These are phyloP conservation scores for rabbit (Oryctolagus cuniculus) DNA, from an alignment of 2,113 vertebrate genomes.

Conservation along the genomic window mOryCun1.1 NC_091436.1:155892501-155893000, in stretches of 20 bases:
- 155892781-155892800: slow-evolving; percentile 24
- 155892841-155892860: slow-evolving; percentile 4
- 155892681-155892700: background rate
- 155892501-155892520: background rate
- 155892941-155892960: slow-evolving; percentile 6
- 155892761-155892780: slow-evolving; percentile 33
- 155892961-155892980: slow-evolving; percentile 45
- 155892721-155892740: background rate
- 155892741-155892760: slow-evolving; percentile 24
- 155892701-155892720: background rate
- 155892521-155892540: slow-evolving; percentile 8
- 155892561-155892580: slow-evolving; percentile 7
- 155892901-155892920: slow-evolving; percentile 18
- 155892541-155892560: background rate
- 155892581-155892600: background rate
- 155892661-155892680: background rate
- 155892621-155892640: background rate
- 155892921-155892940: background rate
- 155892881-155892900: slow-evolving; percentile 34
- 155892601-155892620: background rate
- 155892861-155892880: slow-evolving; percentile 33
- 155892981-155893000: slow-evolving; percentile 29
- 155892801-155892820: background rate
- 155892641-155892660: slow-evolving; percentile 19
- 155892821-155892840: slow-evolving; percentile 34